Evolutionary conservation across 30 jellyfish, hydroid and myxozoan species (phyloP), one percentile per base, ranked within the genome.

Genomic region (Aurelia sp.): DNA sequence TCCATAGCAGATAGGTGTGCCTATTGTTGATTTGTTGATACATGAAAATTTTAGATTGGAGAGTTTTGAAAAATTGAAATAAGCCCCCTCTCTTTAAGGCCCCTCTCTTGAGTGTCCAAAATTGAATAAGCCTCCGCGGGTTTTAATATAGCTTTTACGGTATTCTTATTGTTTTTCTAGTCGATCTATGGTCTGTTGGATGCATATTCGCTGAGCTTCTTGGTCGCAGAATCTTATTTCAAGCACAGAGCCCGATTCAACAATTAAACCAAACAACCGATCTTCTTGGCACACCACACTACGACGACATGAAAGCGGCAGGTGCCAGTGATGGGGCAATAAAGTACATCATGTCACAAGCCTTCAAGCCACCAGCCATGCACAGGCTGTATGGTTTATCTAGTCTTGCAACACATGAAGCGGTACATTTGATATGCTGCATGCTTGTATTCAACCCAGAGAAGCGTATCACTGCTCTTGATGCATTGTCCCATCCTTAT

Each of bases 301-400:
- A 96, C 5, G 90, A 88, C 20, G 98, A 92, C 83, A 92, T 92
- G 22, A 86, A 95, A 22, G 95, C 97, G 1, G 87, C 98, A 11
- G 98, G 98, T 8, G 97, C 97, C 62, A 92, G 98, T 70, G 97
- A 92, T 58, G 98, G 98, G 7, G 98, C 98, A 3, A 86, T 80
- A 60, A 78, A 82, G 17, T 92, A 92, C 71, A 92, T 92, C 78
- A 74, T 92, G 93, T 84, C 98, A 51, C 98, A 89, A 53, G 79
- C 97, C 3, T 86, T 87, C 84, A 82, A 82, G 74, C 98, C 98
- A 27, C 98, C 95, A 11, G 85, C 97, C 17, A 92, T 92, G 98
- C 98, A 92, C 76, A 75, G 92, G 30, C 89, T 92, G 18, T 92
- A 92, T 44, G 87, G 87, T 72, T 66, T 92, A 19, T 92, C 98